Evolutionary conservation across 2,797 vertebrate species (phyloP), one percentile per base, ranked within the genome.

Genomic region (Aphelocoma californica): DNA sequence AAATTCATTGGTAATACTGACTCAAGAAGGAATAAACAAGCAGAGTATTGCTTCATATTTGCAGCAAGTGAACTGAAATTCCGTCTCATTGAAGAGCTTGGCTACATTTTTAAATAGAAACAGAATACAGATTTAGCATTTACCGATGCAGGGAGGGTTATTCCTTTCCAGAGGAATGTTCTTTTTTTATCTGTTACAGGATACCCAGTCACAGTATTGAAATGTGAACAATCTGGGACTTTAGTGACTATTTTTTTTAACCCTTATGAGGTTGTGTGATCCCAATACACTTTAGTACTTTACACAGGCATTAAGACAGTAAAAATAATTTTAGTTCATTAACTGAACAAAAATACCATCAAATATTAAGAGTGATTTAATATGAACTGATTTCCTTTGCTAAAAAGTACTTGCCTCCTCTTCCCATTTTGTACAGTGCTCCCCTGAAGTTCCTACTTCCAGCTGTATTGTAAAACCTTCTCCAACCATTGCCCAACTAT

Each of bases 21-120:
- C 8, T 75, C 32, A 29, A 67, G 31, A 88, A 57, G 3, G 15
- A 80, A 84, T 50, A 87, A 92, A 88, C 16, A 71, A 78, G 50
- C 36, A 56, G 21, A 58, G 8, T 47, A 70, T 70, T 77, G 19
- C 48, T 91, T 73, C 45, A 77, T 12, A 26, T 88, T 71, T 91
- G 29, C 50, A 92, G 44, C 7, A 19, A 79, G 23, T 44, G 36
- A 95, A 61, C 38, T 84, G 44, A 81, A 88, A 87, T 82, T 92
- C 70, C 62, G 79, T 11, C 38, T 60, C 20, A 25, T 36, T 80
- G 48, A 79, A 79, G 73, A 72, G 6, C 29, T 75, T 87, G 58
- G 47, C 54, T 92, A 73, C 34, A 54, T 80, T 92, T 92, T 89
- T 75, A 77, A 90, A 78, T 40, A 80, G 66, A 93, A 94, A 71